phyloP scores from a whole-genome alignment of 64 coral and sea anemone species.

The Porites australiensis region DNA sequence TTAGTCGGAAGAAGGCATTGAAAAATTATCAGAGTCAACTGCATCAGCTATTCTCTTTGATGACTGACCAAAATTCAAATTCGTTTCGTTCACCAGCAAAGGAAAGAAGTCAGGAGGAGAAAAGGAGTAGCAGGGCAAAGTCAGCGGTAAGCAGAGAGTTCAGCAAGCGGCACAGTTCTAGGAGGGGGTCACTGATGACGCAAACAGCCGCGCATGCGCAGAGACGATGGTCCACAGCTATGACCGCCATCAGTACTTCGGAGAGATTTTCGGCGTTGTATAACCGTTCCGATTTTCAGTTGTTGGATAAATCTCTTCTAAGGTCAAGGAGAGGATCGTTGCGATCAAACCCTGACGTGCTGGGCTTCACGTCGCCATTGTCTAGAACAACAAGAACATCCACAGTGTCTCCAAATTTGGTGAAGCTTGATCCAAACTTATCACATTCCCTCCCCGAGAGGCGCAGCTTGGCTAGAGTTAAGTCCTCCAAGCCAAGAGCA shows the following conservation, averaged over 20 bases:
- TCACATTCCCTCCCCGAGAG: background rate
- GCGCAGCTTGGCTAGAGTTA: background rate
- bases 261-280: background rate
- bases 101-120: background rate
- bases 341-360: background rate
- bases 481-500: background rate
- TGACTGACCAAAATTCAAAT: slow-evolving; percentile 4
- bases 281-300: slow-evolving; percentile 13
- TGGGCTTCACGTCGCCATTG: background rate
- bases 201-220: background rate
- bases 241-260: background rate
- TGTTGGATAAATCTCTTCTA: background rate
- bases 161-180: background rate
- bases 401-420: background rate
- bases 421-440: background rate
- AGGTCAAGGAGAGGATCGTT: background rate
- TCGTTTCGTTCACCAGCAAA: slow-evolving; percentile 26
- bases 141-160: background rate
- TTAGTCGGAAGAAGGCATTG: background rate
- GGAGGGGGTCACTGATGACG: background rate
- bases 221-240: background rate
- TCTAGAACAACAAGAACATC: background rate
- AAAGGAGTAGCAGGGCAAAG: background rate
- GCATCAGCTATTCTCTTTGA: slow-evolving; percentile 3
- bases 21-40: slow-evolving; percentile 8